Percentiles rank a stretch among this genome's conserved stretches.
phyloP scores from a whole-genome alignment of 2,113 vertebrate species.

The Condylura cristata region DNA sequence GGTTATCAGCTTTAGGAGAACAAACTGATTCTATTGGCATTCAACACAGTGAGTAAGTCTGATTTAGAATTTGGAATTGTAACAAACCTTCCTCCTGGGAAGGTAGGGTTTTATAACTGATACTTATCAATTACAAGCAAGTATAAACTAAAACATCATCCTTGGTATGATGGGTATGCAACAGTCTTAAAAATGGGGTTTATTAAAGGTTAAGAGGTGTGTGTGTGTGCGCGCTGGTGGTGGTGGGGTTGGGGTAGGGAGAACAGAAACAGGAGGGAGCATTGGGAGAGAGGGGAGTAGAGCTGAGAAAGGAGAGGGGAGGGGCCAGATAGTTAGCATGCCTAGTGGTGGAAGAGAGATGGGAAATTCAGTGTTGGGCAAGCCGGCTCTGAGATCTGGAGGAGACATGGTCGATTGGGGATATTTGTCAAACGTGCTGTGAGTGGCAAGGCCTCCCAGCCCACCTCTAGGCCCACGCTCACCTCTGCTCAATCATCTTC shows the following conservation, averaged over 20 bases:
- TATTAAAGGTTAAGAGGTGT: not conserved
- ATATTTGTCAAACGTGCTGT: not conserved
- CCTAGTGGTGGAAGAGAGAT: not conserved
- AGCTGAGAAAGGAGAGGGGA: not conserved
- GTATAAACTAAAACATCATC: not conserved
- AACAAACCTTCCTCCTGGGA: not conserved
- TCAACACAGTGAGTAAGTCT: not conserved
- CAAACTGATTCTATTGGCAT: not conserved
- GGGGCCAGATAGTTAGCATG: not conserved
- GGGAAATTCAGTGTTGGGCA: not conserved
- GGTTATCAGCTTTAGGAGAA: not conserved
- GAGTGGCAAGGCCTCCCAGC: not conserved
- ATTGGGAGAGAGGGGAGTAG: too few species aligned
- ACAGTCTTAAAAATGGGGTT: not conserved
- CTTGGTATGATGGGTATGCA: not conserved
- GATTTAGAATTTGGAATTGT: not conserved
- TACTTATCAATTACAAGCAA: not conserved
- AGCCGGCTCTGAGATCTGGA: not conserved
- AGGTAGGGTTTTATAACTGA: not conserved
- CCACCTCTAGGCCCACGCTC: not conserved
- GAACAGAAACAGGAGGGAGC: not conserved
- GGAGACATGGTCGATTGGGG: not conserved
- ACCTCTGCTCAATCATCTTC: not conserved
- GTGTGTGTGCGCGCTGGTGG: too few species aligned
- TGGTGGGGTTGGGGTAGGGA: too few species aligned